Conservation (phyloP, 2,888 invertebrate species). For the Phortica okadai region DNA sequence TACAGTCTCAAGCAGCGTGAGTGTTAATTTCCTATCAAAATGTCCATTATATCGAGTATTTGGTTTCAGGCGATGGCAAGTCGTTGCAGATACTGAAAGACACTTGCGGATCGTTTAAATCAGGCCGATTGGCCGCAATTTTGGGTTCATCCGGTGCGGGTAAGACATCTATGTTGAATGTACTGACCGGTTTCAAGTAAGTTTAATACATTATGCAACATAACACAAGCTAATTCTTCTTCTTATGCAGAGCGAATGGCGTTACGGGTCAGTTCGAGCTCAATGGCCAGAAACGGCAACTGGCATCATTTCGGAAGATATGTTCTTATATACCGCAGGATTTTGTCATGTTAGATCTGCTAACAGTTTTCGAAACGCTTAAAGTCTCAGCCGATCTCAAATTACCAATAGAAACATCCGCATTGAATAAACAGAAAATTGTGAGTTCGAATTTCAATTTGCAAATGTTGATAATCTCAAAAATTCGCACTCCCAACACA, state of each 20-base stretch:
- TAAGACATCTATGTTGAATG: constrained; percentile 86
- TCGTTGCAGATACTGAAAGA: constrained; percentile 77
- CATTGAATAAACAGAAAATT: constrained; percentile 81
- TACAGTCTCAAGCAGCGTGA: constrained; percentile 60
- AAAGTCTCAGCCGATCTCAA: constrained; percentile 90
- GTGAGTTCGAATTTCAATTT: constrained; percentile 79
- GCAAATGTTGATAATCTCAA: no score
- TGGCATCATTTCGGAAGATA: constrained; percentile 80
- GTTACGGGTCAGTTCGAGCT: constrained; percentile 83
- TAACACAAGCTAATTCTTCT: not conserved
- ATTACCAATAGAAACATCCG: constrained; percentile 80
- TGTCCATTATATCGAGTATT: not conserved
- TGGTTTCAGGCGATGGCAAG: constrained; percentile 18
- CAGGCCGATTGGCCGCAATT: constrained; percentile 81
- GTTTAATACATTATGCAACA: constrained; percentile 28
- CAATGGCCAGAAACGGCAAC: constrained; percentile 82
- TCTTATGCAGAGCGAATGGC: constrained; percentile 59
- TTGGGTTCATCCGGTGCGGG: constrained; percentile 86
- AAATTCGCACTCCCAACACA: constrained; percentile 71
- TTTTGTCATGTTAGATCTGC: constrained; percentile 85
- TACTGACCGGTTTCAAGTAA: constrained; percentile 85
- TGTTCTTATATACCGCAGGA: constrained; percentile 92
- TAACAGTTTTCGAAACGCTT: constrained; percentile 91
- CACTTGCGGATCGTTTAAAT: constrained; percentile 80
- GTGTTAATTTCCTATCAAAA: constrained; percentile 25